A percentile compares a stretch with the other conserved stretches of the same genome.
Conservation (phyloP, 2,113 vertebrate genomes). For the Dendropsophus ebraccatus region DNA sequence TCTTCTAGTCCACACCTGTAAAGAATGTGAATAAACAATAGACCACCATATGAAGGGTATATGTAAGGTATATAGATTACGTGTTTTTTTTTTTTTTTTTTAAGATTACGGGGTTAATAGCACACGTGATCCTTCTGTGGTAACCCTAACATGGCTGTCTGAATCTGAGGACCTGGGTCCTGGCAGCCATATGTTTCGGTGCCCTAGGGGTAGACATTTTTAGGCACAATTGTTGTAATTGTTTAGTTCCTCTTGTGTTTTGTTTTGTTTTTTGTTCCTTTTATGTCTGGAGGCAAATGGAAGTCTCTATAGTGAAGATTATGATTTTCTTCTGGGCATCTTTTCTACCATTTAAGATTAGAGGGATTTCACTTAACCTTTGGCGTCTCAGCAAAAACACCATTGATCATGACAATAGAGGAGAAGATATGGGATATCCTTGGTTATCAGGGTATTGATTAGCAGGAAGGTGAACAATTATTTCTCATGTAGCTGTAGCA, state of each 20-base stretch:
- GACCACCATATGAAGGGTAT: neutral
- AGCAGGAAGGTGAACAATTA: neutral
- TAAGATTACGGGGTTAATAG: neutral
- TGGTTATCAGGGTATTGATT: neutral
- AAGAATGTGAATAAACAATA: too few relatives aligned
- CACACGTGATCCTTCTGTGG: neutral
- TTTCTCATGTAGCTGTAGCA: neutral
- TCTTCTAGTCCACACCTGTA: too few relatives aligned
- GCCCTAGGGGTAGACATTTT: conserved; percentile 24
- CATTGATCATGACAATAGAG: neutral
- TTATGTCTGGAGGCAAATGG: conserved; percentile 1
- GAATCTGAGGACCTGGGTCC: neutral
- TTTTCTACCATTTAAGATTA: neutral
- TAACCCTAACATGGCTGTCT: neutral
- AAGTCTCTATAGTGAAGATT: neutral
- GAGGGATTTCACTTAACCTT: neutral
- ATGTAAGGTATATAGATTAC: neutral
- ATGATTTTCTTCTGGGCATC: neutral
- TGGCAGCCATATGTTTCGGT: conserved; percentile 49
- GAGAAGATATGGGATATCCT: neutral
- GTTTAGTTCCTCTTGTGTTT: conserved; percentile 26
- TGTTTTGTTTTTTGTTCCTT: conserved; percentile 13
- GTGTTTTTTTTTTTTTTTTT: neutral
- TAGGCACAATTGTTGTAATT: conserved; percentile 37
- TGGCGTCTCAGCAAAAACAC: neutral